Conservation (phyloP, 2,888 invertebrate species). For the Drosophila ustulata region DNA sequence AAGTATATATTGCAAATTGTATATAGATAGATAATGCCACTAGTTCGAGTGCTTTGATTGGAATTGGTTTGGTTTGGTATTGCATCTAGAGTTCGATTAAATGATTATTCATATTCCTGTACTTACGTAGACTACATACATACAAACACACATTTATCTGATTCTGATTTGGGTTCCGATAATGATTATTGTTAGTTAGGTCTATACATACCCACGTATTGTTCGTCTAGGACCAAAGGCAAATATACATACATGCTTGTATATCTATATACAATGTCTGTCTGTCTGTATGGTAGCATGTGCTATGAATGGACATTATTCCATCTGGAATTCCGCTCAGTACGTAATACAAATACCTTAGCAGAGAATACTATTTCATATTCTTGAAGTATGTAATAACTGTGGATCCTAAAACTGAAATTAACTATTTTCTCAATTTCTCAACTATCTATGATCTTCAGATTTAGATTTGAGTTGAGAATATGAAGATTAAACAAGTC, state of each 20-base stretch:
- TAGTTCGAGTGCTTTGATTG: constrained; percentile 59
- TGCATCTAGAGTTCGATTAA: constrained; percentile 51
- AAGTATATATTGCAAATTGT: constrained; percentile 45
- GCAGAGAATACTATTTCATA: neutral
- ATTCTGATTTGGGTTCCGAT: constrained; percentile 3
- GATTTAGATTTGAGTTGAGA: no score
- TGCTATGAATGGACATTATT: constrained; percentile 17
- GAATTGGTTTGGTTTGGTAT: constrained; percentile 47
- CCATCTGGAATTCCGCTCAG: constrained; percentile 20
- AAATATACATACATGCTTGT: constrained; percentile 35
- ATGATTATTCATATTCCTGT: constrained; percentile 24
- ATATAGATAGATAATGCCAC: constrained; percentile 50
- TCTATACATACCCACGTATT: constrained; percentile 43
- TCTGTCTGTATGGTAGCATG: constrained; percentile 2
- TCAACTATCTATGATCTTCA: no score
- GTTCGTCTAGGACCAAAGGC: constrained; percentile 64
- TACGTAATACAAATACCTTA: constrained; percentile 11
- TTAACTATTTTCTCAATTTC: no score
- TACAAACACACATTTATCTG: constrained; percentile 21
- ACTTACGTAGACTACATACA: constrained; percentile 28
- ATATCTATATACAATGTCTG: constrained; percentile 30
- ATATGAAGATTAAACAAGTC: no score
- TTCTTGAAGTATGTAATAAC: no score
- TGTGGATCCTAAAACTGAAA: neutral
- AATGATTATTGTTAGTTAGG: constrained; percentile 12